Evolutionary conservation across 1,140 invertebrate species (phyloP), one percentile per base, ranked within the genome.

Genomic region (Neotoxoptera formosana): DNA sequence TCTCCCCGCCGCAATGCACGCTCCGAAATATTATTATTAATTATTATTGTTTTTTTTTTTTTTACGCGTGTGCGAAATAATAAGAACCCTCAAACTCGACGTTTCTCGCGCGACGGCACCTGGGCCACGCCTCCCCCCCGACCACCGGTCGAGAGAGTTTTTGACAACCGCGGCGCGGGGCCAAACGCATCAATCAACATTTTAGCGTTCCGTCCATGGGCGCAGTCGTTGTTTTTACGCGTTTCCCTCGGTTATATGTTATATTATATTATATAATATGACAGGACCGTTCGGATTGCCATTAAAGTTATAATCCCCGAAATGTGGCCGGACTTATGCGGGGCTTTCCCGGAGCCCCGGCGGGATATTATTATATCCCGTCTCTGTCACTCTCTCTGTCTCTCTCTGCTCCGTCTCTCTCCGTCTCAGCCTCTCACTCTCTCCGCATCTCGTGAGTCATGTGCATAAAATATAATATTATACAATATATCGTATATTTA

Each of bases 231-330:
- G 91, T 83, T 84, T 93, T 93, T 86, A 53, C 76, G 91, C 47
- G 76, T 81, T 93, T 51, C 45, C 48, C 91, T 56, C 51, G 47
- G 81, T 86, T 86, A 53, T 84, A 86, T 45, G 36, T 30, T 67
- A 67, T 67, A 67, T 60, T 56, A 14, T 90, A 89, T 56, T 23
- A 41, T 23, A 41, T 23, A 20, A 89, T 89, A 89, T 91, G 90
- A 91, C 90, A 53, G 91, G 34, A 93, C 34, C 91, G 91, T 93
- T 93, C 91, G 91, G 91, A 84, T 93, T 86, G 76, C 48, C 91
- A 84, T 93, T 93, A 86, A 93, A 93, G 91, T 93, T 86, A 84
- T 93, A 93, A 93, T 93, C 91, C 76, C 48, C 51, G 48, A 93
- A 93, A 93, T 86, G 91, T n/a, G 91, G 81, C 91, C 36, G 81